These are phyloP conservation scores for Crossaster papposus DNA, from an alignment of 53 echinoderm and acorn worm species.

Conservation along the genomic window DNA sequence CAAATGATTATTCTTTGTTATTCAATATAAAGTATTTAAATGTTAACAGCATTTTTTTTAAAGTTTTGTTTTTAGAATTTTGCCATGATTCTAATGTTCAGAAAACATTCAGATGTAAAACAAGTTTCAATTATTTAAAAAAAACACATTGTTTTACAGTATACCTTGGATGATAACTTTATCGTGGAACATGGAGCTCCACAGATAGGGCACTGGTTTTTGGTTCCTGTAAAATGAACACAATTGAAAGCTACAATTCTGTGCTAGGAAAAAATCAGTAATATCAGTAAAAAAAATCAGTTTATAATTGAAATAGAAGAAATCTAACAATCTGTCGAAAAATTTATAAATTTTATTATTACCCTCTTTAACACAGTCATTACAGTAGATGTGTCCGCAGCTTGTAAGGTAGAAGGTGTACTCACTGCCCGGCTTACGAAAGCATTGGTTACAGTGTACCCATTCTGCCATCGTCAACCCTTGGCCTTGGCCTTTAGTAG, in stretches of 20 bases:
- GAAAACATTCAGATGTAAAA: not conserved
- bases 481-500: not conserved
- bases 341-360: not conserved
- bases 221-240: slow-evolving; percentile 49
- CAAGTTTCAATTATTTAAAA: not conserved
- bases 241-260: no score
- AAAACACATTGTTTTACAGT: not conserved
- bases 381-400: slow-evolving; percentile 93
- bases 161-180: slow-evolving; percentile 71
- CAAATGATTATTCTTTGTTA: no score
- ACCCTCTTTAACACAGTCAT: slow-evolving; percentile 82
- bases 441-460: slow-evolving; percentile 97
- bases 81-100: no score
- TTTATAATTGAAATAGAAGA: not conserved
- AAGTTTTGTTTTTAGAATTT: no score
- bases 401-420: slow-evolving; percentile 90
- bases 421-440: slow-evolving; percentile 72
- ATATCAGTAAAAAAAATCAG: not conserved
- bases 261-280: no score
- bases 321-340: not conserved
- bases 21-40: no score
- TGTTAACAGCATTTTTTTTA: no score
- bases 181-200: slow-evolving; percentile 74
- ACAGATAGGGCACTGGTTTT: slow-evolving; percentile 79
- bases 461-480: slow-evolving; percentile 78